Percentiles rank a stretch among this genome's conserved stretches.
Evolutionary conservation across 1,140 invertebrate species (phyloP).

Genomic region (Homarus americanus): DNA sequence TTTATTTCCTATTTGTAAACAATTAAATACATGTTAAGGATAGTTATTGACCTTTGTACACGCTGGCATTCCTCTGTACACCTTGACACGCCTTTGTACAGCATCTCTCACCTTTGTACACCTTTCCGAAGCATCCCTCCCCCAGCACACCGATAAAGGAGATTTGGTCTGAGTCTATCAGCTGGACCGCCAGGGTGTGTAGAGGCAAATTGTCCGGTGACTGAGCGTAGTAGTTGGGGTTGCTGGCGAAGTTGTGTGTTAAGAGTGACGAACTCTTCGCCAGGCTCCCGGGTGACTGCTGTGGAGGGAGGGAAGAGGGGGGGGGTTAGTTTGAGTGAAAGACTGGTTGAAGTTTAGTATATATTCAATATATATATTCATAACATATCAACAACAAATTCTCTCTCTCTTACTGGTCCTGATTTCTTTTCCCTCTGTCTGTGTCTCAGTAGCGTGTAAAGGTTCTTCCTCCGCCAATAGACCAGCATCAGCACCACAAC

Average conservation of each 20-base stretch:
- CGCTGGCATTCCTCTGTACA: too few species aligned
- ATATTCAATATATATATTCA: too few species aligned
- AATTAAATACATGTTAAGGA: too few species aligned
- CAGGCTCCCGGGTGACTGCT: constrained; percentile 21
- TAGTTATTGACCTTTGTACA: too few species aligned
- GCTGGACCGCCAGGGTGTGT: constrained; percentile 43
- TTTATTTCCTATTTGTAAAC: too few species aligned
- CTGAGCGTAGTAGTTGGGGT: constrained; percentile 67
- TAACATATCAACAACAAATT: background rate
- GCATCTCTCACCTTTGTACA: constrained; percentile 72
- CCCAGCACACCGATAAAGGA: constrained; percentile 89
- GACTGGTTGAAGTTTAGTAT: too few species aligned
- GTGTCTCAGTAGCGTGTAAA: constrained; percentile 17
- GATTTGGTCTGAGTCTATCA: constrained; percentile 61
- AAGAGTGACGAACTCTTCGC: constrained; percentile 37
- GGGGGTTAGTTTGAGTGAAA: too few species aligned
- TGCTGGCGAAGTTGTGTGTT: constrained; percentile 58
- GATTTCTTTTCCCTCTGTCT: constrained; percentile 52
- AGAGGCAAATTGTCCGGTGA: constrained; percentile 37
- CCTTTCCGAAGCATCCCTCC: constrained; percentile 91
- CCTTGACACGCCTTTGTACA: too few species aligned
- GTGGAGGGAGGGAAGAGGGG: background rate
- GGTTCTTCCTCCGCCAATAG: constrained; percentile 52
- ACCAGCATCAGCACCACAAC: constrained; percentile 16
- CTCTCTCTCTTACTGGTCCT: constrained; percentile 24